phyloP scores from a whole-genome alignment of 2,888 invertebrate species.

The Sthenelais limicola region DNA sequence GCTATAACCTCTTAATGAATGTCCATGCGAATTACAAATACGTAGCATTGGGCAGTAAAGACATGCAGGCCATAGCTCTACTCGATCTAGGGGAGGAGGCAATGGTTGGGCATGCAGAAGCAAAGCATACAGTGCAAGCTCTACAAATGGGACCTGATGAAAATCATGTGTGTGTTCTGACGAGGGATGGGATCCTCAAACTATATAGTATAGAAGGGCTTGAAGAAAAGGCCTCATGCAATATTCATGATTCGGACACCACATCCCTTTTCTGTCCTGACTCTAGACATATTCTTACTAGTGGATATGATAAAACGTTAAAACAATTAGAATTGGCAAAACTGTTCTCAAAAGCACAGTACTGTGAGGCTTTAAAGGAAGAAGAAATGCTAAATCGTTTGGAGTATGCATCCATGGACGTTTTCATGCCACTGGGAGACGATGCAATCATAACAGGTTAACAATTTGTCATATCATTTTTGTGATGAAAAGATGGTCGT shows the following conservation, averaged over 20 bases:
- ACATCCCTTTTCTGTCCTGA: conserved; percentile 18
- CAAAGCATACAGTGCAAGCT: not conserved
- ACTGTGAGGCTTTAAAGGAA: not conserved
- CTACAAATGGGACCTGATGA: conserved; percentile 17
- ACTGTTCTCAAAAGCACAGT: not conserved
- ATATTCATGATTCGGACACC: conserved; percentile 6
- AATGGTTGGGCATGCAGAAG: not conserved
- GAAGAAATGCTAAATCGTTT: not conserved
- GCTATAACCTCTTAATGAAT: not conserved
- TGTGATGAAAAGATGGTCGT: too few species aligned
- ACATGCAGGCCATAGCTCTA: not conserved
- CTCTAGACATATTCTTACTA: conserved; percentile 17
- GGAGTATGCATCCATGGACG: not conserved
- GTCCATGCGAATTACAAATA: not conserved
- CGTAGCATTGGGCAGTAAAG: conserved; percentile 20
- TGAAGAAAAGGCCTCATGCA: not conserved
- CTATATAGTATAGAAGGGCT: not conserved
- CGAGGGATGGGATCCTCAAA: conserved; percentile 12
- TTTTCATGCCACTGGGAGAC: not conserved
- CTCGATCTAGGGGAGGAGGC: conserved; percentile 22
- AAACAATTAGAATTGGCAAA: conserved; percentile 37
- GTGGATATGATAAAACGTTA: conserved; percentile 28
- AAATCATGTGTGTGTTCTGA: conserved; percentile 1
- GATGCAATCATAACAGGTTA: conserved; percentile 4
- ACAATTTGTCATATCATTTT: too few species aligned